A percentile compares a stretch with the other conserved stretches of the same genome.
Conservation (phyloP, 2,888 invertebrate genomes). For the Drosophila recens region DNA sequence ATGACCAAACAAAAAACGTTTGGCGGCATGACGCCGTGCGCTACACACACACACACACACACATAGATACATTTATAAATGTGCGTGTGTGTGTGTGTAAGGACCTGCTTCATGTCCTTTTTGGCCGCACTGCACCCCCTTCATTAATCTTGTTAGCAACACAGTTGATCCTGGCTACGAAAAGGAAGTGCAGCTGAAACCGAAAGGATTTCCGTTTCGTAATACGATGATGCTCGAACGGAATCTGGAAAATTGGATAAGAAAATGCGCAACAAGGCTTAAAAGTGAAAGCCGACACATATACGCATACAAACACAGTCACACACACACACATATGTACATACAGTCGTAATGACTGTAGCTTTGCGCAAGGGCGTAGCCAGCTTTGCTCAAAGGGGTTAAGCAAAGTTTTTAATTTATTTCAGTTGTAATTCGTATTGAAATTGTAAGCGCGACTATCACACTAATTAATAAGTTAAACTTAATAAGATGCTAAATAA, state of each 20-base stretch:
- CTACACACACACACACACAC: slow-evolving; percentile 9
- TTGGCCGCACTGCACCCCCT: slow-evolving; percentile 65
- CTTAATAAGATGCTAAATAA: too few species aligned
- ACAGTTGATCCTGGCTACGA: slow-evolving; percentile 30
- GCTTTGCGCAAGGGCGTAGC: neutral
- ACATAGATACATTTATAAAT: too few species aligned
- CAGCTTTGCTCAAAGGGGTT: neutral
- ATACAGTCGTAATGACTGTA: neutral
- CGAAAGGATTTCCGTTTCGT: slow-evolving; percentile 82
- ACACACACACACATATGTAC: slow-evolving; percentile 3
- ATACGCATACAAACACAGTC: neutral
- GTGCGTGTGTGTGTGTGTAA: slow-evolving; percentile 15
- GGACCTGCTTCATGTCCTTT: slow-evolving; percentile 61
- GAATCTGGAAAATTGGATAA: slow-evolving; percentile 56
- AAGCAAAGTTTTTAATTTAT: too few species aligned
- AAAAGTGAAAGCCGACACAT: slow-evolving; percentile 75
- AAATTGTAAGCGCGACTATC: too few species aligned
- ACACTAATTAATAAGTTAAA: too few species aligned
- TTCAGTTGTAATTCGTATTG: too few species aligned
- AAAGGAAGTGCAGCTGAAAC: slow-evolving; percentile 70
- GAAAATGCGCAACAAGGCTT: slow-evolving; percentile 48
- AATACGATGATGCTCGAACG: slow-evolving; percentile 67
- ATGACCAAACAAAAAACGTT: slow-evolving; percentile 74
- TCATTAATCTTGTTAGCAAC: slow-evolving; percentile 77
- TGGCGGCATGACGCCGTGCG: slow-evolving; percentile 49